Base-by-base conservation (phyloP, 2,888 invertebrate genomes). In the Hydraecia micacea region DNA sequence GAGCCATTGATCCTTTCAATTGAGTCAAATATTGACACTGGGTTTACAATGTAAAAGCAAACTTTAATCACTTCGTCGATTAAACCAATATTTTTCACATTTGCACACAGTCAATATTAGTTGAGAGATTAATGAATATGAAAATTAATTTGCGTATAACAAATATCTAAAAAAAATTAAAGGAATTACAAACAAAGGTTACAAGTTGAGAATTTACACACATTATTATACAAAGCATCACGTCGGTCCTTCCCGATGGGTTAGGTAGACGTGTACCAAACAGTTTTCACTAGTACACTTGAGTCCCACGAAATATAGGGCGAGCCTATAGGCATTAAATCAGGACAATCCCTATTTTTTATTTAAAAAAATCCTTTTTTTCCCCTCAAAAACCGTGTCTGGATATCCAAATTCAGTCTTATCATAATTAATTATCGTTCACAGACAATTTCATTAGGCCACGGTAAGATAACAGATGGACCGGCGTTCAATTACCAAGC, bases 401-500 rank as follows among this genome's bases (percentile, higher is more conserved):
- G 13, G 32, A n/a, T 70, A 86, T 62, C 87, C 83, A 86, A 89
- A 88, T 87, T 80, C 74, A 82, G 78, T 32, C 81, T 87, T 82
- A 89, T 80, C 86, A 91, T 91, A 92, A 94, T 94, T 93, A 95
- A 94, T 94, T 90, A 93, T 90, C 87, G 81, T 88, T 90, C 89
- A 87, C 91, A 90, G 92, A 92, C 93, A 93, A 93, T 94, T 93
- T 92, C 91, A 93, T 93, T 93, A 93, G 89, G 86, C 84, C 80
- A 87, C 85, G 89, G 79, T 90, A 90, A 92, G 93, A 94, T 94
- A 94, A 93, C 91, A 91, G 93, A 94, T 92, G 93, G 91, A 89
- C 90, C 86, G 90, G 58, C 89, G 92, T 93, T 93, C 94, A 92
- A 95, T 95, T 94, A 93, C 91, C 91, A 88, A 66, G 78, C 77